Base-by-base conservation (phyloP, 2,797 vertebrate genomes). In the Hapalemur alaotrensis region DNA sequence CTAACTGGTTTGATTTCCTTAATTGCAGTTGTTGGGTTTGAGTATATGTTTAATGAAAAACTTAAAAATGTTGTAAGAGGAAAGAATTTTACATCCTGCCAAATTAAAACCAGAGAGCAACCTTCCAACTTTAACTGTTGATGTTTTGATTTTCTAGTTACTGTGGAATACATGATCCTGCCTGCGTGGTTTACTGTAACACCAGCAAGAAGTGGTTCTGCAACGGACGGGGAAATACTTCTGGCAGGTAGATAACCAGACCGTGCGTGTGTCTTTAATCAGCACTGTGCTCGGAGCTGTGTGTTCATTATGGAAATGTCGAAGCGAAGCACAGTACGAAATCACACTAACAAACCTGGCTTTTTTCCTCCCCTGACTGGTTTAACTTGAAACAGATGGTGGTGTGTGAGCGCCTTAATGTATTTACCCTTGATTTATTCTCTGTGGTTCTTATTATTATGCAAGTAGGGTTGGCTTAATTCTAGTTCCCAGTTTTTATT, bases 161-260 rank as follows among this genome's bases (percentile, higher is more conserved):
- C 98, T 99, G 99, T 94, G 99, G 99, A n/a, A 99, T 99, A 97
- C 99, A 99, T 13, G 99, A 99, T 97, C 99, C 99, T 80, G 99
- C 99, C 0, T 99, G 99, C 92, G 99, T 99, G 92, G 99, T 99
- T 91, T 99, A 99, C 98, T 99, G 99, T 97, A 99, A 99, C 96
- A 99, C 99, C 98, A 99, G 99, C 99, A 99, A 99, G 98, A 99
- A 99, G 98, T 99, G 99, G 99, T 99, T 99, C 98, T 99, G 99
- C 95, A 99, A 99, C 0, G 99, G 99, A 25, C 99, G 99, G 97
- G 99, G 99, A 0, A 99, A 99, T 97, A 99, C 99, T 89, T 99
- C 99, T 96, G 99, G 99, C 98, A 99, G 99, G 99, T 99, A 98
- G 97, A 28, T 13, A 11, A 81, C 23, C 87, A 11, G 20, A 8